Conservation (phyloP, 2,888 invertebrate genomes). For the Napeogenes sylphis region DNA sequence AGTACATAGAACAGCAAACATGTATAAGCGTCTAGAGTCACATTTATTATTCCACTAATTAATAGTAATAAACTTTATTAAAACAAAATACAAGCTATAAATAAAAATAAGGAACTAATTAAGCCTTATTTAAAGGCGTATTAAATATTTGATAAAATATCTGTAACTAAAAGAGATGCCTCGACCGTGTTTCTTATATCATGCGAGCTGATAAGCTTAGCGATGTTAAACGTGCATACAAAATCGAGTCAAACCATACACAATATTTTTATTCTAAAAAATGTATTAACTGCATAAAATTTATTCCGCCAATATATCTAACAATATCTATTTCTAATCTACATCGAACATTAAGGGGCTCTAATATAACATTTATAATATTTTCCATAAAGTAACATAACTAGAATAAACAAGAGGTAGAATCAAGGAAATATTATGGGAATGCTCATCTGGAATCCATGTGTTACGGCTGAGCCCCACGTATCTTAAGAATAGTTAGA, state of each 20-base stretch:
- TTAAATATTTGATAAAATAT: conserved; percentile 33
- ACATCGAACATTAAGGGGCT: conserved; percentile 61
- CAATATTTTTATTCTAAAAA: conserved; percentile 14
- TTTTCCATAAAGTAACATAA: conserved; percentile 35
- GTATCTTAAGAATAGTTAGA: conserved; percentile 44
- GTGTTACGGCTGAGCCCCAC: conserved; percentile 41
- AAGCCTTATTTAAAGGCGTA: conserved; percentile 8
- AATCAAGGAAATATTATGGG: conserved; percentile 33
- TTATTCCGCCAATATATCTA: conserved; percentile 53
- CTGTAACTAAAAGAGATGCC: conserved; percentile 9
- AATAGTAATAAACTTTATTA: conserved; percentile 49
- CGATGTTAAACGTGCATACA: conserved; percentile 1
- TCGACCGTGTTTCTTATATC: conserved; percentile 9
- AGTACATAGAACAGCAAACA: conserved; percentile 25
- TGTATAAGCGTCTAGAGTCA: conserved; percentile 58
- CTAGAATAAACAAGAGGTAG: conserved; percentile 40
- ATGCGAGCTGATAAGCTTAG: conserved; percentile 4
- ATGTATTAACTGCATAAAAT: conserved; percentile 38
- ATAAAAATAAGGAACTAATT: conserved; percentile 25
- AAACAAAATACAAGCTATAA: conserved; percentile 38
- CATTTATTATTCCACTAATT: conserved; percentile 69
- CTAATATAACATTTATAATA: conserved; percentile 44
- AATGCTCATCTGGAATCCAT: conserved; percentile 27
- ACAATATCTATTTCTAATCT: conserved; percentile 61
- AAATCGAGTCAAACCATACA: conserved; percentile 13